Evolutionary conservation across 2,113 vertebrate genomes (phyloP).

Genomic region (Carassius auratus): DNA sequence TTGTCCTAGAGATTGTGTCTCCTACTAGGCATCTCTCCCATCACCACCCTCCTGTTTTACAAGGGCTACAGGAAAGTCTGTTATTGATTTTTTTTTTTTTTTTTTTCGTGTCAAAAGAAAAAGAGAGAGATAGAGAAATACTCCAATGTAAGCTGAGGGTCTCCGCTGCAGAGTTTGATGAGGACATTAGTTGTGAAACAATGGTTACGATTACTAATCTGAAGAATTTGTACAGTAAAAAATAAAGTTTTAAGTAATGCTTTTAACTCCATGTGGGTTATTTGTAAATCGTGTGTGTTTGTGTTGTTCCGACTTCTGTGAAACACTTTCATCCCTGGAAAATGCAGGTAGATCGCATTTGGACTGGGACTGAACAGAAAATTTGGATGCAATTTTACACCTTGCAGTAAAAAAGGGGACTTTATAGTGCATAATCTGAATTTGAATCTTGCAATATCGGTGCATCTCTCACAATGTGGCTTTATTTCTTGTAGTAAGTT

Average conservation of each 20-base stretch:
- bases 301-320: neutral
- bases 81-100: neutral
- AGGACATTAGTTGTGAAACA: slow-evolving; percentile 48
- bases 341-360: neutral
- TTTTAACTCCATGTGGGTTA: slow-evolving; percentile 30
- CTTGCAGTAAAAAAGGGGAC: neutral
- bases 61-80: slow-evolving; percentile 61
- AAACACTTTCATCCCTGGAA: neutral
- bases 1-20: slow-evolving; percentile 20
- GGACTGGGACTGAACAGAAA: neutral
- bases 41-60: slow-evolving; percentile 28
- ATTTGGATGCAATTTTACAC: neutral
- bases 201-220: slow-evolving; percentile 62
- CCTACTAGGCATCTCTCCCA: slow-evolving; percentile 20
- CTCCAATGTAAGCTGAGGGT: slow-evolving; percentile 46
- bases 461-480: neutral
- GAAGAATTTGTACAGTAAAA: slow-evolving; percentile 75
- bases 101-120: slow-evolving; percentile 49
- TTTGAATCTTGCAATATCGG: too few species aligned
- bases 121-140: neutral
- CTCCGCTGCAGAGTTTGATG: slow-evolving; percentile 37
- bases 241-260: slow-evolving; percentile 69
- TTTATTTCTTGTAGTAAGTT: neutral
- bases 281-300: neutral
- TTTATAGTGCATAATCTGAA: too few species aligned